phyloP scores from a whole-genome alignment of 2,797 vertebrate genomes.

The Phataginus tricuspis region DNA sequence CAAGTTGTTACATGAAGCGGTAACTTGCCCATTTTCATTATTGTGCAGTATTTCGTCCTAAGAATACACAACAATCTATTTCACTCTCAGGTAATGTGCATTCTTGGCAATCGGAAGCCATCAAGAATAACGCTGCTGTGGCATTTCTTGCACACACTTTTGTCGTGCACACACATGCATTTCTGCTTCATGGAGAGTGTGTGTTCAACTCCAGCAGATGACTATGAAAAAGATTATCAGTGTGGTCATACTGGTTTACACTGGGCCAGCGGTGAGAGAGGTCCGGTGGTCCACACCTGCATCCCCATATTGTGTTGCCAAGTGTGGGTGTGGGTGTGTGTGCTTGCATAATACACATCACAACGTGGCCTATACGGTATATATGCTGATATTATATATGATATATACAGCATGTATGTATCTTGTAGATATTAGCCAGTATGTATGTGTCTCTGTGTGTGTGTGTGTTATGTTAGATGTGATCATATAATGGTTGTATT shows the following conservation, averaged over 20 bases:
- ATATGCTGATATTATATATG: background rate
- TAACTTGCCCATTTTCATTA: background rate
- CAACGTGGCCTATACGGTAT: rapidly evolving
- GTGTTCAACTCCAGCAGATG: rapidly evolving
- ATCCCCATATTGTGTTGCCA: rapidly evolving
- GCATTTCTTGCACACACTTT: background rate
- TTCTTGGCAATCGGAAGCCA: background rate
- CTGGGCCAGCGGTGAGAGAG: background rate
- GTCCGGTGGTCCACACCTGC: rapidly evolving
- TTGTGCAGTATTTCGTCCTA: background rate
- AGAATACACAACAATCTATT: background rate
- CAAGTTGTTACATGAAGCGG: background rate
- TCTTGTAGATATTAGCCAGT: background rate
- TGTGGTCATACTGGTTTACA: rapidly evolving
- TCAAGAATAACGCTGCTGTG: rapidly evolving
- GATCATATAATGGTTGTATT: background rate
- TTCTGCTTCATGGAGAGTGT: rapidly evolving
- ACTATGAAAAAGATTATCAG: rapidly evolving
- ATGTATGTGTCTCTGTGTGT: background rate
- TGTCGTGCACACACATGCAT: rapidly evolving
- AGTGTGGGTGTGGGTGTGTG: background rate
- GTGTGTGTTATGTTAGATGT: background rate
- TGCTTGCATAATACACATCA: background rate
- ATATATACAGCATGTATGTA: rapidly evolving
- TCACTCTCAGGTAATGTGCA: background rate